Evolutionary conservation across 2,797 vertebrate species (phyloP), one percentile per base, ranked within the genome.

Genomic region (Molossus molossus): DNA sequence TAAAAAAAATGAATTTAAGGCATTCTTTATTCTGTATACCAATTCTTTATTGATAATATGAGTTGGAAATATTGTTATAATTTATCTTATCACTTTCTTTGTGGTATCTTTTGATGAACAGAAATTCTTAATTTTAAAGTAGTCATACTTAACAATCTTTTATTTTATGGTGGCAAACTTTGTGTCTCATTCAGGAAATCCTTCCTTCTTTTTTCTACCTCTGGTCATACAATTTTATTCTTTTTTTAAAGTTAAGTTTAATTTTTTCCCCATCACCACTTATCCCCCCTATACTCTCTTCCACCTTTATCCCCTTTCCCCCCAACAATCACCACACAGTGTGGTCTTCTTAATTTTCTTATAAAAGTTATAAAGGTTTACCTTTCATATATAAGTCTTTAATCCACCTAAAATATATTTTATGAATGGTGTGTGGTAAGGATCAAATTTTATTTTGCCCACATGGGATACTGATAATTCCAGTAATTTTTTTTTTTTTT

Each of bases 121-220:
- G 85, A 90, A 69, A 85, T 89, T 85, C 50, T 89, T 94, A 79
- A 83, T 90, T 91, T 96, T 87, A 85, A 60, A 60, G 27, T 53
- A 77, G 76, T 37, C 53, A 87, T 29, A 40, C 7, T 72, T 72
- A 45, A 40, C 18, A 62, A 13, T 84, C 53, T 92, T 79, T 91
- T 93, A 48, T 73, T 75, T 64, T 29, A 14, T 82, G 15, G 14
- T 87, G 92, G 79, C 23, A 80, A 96, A 96, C 40, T 80, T 87
- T 60, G 25, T 37, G 6, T 75, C 73, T 91, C 67, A 55, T 75
- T 88, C 84, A 93, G 58, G 33, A 91, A 88, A 80, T 6, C 3
- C 18, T 90, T 60, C 37, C 9, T 80, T 8, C 15, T 93, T 8
- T 6, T 81, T 23, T 20, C 11, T 33, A 91, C 40, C 10, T 12